Conservation (phyloP, 2,113 vertebrate genomes). For the Synchiropus splendidus region DNA sequence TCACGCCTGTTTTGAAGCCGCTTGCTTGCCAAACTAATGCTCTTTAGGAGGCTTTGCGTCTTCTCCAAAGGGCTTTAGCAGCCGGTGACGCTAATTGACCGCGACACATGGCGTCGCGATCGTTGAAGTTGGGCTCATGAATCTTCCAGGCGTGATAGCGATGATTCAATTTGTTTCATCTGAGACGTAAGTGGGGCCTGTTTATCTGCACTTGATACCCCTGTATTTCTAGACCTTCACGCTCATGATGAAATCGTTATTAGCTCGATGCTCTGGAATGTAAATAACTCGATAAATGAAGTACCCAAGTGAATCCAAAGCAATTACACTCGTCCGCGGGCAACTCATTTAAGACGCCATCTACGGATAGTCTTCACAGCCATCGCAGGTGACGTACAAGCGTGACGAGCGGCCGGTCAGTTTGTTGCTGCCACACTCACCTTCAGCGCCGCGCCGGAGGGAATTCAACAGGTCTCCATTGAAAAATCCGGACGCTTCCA, state of each 20-base stretch:
- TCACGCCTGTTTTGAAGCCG: constrained; percentile 20
- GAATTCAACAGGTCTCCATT: constrained; percentile 53
- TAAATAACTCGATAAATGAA: too few relatives aligned
- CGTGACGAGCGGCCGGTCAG: constrained; percentile 33
- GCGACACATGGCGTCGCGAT: constrained; percentile 53
- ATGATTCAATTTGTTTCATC: constrained; percentile 53
- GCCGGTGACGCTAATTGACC: constrained; percentile 59
- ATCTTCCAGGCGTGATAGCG: too few relatives aligned
- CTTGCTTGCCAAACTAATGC: constrained; percentile 61
- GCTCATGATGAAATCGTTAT: not conserved
- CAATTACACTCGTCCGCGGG: constrained; percentile 14
- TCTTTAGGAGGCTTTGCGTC: constrained; percentile 66
- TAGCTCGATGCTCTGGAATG: too few relatives aligned
- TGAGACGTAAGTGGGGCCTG: constrained; percentile 39
- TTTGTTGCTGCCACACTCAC: constrained; percentile 25
- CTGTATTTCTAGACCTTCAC: too few relatives aligned
- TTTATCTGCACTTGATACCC: constrained; percentile 22
- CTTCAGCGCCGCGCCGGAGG: constrained; percentile 41
- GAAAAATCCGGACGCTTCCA: constrained; percentile 4
- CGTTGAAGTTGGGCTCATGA: constrained; percentile 10
- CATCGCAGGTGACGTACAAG: not conserved
- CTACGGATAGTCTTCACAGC: constrained; percentile 9
- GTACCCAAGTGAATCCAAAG: constrained; percentile 5
- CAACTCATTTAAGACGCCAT: constrained; percentile 18
- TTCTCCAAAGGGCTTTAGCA: constrained; percentile 63